Percentiles rank a stretch among this genome's conserved stretches.
phyloP scores from a whole-genome alignment of 2,797 vertebrate genomes.

The Coracias cyanogaster region DNA sequence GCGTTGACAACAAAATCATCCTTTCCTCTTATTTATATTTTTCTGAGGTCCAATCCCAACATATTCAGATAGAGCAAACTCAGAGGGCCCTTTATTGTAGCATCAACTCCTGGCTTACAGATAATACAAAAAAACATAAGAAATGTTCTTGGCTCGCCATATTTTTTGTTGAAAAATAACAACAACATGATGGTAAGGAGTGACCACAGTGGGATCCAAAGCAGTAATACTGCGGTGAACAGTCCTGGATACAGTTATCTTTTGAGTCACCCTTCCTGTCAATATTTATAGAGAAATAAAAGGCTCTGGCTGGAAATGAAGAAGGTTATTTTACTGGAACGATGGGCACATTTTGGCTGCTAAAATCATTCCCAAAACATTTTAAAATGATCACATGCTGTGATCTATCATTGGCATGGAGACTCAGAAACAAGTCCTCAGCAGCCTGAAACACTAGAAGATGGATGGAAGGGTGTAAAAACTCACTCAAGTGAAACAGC shows the following conservation, averaged over 20 bases:
- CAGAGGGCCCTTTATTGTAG: neutral
- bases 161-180: neutral
- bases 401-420: neutral
- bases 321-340: constrained; percentile 40
- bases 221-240: neutral
- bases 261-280: constrained; percentile 66
- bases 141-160: neutral
- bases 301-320: constrained; percentile 30
- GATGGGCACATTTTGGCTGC: constrained; percentile 1
- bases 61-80: neutral
- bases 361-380: constrained; percentile 23
- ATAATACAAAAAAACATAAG: neutral
- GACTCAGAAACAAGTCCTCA: neutral
- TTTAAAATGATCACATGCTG: neutral
- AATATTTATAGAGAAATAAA: constrained; percentile 62
- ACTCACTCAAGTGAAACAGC: neutral
- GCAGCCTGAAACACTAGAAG: neutral
- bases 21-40: neutral
- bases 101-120: neutral
- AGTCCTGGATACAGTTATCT: constrained; percentile 21
- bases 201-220: constrained; percentile 16
- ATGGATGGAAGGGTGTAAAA: neutral
- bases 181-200: neutral
- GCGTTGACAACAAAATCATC: neutral
- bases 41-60: neutral